Evolutionary conservation across 2,113 vertebrate species (phyloP), one percentile per base, ranked within the genome.

Genomic region (Sterna hirundo): DNA sequence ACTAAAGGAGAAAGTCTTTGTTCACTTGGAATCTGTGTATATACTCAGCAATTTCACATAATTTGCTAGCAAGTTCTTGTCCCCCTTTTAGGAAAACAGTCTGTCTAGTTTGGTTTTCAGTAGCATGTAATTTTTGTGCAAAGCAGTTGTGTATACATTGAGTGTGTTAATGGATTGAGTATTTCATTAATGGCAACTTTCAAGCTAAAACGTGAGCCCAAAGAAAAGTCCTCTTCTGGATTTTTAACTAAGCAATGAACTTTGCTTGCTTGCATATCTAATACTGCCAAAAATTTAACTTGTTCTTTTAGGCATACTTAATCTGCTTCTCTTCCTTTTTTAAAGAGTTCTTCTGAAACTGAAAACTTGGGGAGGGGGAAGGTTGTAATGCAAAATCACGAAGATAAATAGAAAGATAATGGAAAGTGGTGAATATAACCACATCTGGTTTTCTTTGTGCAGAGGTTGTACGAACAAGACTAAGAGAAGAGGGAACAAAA

Each of bases 401-500:
- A 5, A 87, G 46, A 46, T 46, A 46, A 46, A 46, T 46, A 46
- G 26, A 54, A 75, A 70, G 69, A 13, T 25, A 30, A n/a, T 57
- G 57, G 38, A 6, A 55, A 77, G 21, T 30, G 19, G 18, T 93
- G 61, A 96, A 76, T 16, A 10, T 97, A 91, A 97, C 66, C 13
- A 34, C 36, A 16, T 90, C 16, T 93, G 76, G 13, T 83, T 98
- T 64, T 94, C 90, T 93, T 87, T 94, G 60, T 92, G 49, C 98
- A 99, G 99, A 99, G 98, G 99, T 99, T 96, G 98, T 99, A 96
- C 99, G 99, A 98, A 99, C 99, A 94, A 98, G 99, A 93, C 98
- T 99, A 98, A 99, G 99, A 97, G 99, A 99, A 98, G 99, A 99
- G 95, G 99, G 99, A 97, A 99, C 99, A 98, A 99, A 99, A 96